Evolutionary conservation across 2,113 vertebrate species (phyloP), one percentile per base, ranked within the genome.

Genomic region (Tragelaphus scriptus): DNA sequence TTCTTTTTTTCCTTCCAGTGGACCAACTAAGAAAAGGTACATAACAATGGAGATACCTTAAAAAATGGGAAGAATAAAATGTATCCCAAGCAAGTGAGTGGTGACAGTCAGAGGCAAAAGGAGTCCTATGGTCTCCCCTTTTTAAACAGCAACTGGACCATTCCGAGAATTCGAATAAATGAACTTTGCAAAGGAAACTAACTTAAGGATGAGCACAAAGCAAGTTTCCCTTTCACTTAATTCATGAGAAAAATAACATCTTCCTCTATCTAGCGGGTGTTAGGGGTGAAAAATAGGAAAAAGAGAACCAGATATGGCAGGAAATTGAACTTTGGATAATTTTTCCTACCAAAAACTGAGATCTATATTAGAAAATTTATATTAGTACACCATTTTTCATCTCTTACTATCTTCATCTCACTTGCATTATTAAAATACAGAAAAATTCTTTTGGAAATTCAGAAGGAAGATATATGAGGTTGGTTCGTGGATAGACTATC

Each of bases 401-500:
- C 80, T 55, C 4, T 79, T 88, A 12, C 68, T 85, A 7, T 56
- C 40, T 51, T 95, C 12, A 26, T 63, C 58, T 89, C 16, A 58
- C 26, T 61, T 59, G 2, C 44, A 47, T 92, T 21, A 71, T 88
- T 59, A 80, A 85, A 86, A 85, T 6, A 26, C 28, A 90, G 68
- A 55, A 75, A 96, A 85, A 85, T 25, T 71, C 6, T 68, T 95
- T 44, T 53, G 82, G 65, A 65, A 40, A 59, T 91, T 92, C n/a
- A 47, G 49, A 88, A 61, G 47, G 75, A 92, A 71, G 84, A 8
- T 25, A 23, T 19, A 11, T 23, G 40, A 85, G 40, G 9, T 55
- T 88, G 80, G 19, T 55, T 75, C 58, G 6, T 56, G 32, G 19
- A 5, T 47, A 15, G 8, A 19, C 6, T 47, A 16, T 53, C 44